These are phyloP conservation scores for Monoplex corrugatus DNA, from an alignment of 2,888 invertebrate species.

Conservation along the genomic window DNA sequence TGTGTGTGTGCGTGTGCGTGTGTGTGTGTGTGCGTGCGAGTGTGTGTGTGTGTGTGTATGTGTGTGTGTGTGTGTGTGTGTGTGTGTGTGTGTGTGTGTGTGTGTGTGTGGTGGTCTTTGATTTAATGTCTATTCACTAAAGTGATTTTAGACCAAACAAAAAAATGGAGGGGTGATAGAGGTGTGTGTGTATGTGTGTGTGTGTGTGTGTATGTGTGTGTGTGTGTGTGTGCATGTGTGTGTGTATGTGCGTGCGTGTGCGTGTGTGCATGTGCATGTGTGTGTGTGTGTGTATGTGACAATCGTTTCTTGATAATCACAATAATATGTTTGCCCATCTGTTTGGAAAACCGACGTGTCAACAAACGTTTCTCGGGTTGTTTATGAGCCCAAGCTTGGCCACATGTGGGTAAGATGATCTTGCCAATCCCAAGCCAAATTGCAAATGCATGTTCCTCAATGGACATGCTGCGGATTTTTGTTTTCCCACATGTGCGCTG, in stretches of 20 bases:
- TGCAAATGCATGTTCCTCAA: too few relatives aligned
- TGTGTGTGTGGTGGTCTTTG: background rate
- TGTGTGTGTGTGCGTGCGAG: background rate
- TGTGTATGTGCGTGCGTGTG: background rate
- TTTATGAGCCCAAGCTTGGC: too few relatives aligned
- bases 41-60: background rate
- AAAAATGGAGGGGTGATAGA: too few relatives aligned
- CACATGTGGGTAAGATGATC: too few relatives aligned
- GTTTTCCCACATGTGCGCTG: too few relatives aligned
- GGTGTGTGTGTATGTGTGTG: background rate
- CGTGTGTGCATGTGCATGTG: background rate
- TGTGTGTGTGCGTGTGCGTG: background rate
- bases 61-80: background rate
- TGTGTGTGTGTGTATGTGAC: background rate
- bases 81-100: background rate
- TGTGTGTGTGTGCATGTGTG: background rate
- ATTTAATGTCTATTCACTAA: too few relatives aligned
- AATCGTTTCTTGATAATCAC: too few relatives aligned
- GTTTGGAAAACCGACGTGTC: too few relatives aligned
- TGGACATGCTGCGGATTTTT: too few relatives aligned
- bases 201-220: background rate
- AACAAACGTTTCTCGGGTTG: too few relatives aligned
- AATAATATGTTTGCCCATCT: too few relatives aligned
- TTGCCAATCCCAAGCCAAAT: background rate
- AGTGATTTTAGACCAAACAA: too few relatives aligned